Base-by-base conservation (phyloP, 1,140 invertebrate species). In the Bactericera cockerelli region DNA sequence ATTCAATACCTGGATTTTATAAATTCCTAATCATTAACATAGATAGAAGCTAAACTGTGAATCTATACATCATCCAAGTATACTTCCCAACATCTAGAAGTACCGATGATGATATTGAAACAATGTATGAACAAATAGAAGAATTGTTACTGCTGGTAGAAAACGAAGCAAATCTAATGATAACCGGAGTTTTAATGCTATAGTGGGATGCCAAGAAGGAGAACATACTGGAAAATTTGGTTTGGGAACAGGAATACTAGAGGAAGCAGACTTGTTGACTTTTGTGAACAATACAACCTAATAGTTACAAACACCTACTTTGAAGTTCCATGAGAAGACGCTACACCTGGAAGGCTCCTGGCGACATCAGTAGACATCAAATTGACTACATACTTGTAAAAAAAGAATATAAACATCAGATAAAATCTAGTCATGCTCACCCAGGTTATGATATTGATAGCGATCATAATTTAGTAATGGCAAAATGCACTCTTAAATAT, bases 261-360 rank as follows among this genome's bases (percentile, higher is more conserved):
- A 55, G 26, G 58, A 2, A 21, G 31, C 16, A 53, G 22, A 26
- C 33, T 36, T 31, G 16, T 59, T 1, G 39, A 59, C 53, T 59
- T 59, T 19, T 54, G 58, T 54, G 49, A 59, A 21, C 55, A 56
- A 24, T 16, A 56, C 14, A 24, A 56, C n/a, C 21, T 59, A 13
- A 21, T 53, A 24, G 62, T 68, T 28, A 60, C 56, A n/a, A 70
- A 71, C 38, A 69, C 66, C 4, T 65, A 59, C 28, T 70, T 66
- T 60, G 62, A 68, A 59, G 31, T 67, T 57, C 68, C 62, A 14
- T 63, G 13, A 56, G 65, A 57, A 59, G 65, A 25, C 39, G 68
- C n/a, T 69, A 67, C 38, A 70, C 68, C 6, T 70, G 68, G 65
- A 69, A 64, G 28, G 69, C 65, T 19, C 68, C 69, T 33, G 33